Evolutionary conservation across 2,797 vertebrate genomes (phyloP).

Genomic region (Tapirus indicus): DNA sequence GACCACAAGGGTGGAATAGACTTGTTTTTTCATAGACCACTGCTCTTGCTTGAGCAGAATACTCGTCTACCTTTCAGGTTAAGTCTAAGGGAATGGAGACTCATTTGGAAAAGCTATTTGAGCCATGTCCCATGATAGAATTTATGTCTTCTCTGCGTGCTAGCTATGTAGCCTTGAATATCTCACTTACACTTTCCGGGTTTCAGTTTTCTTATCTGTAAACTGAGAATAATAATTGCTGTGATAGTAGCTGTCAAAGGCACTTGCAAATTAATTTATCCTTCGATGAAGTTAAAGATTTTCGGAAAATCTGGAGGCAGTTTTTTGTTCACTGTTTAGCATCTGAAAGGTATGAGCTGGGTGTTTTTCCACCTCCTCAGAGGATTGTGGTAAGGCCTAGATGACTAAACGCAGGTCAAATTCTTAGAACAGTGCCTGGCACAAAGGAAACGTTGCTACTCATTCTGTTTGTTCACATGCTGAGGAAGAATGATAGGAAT

Average conservation of each 20-base stretch:
- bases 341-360: not conserved
- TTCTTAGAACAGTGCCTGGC: not conserved
- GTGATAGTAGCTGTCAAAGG: constrained; percentile 73
- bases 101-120: not conserved
- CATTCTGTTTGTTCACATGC: not conserved
- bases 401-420: not conserved
- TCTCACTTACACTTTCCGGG: not conserved
- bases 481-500: not conserved
- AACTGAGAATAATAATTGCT: not conserved
- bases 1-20: not conserved
- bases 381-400: not conserved
- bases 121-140: rapidly evolving
- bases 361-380: not conserved
- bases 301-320: constrained; percentile 46
- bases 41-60: not conserved
- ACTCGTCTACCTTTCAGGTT: not conserved
- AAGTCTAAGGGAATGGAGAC: not conserved
- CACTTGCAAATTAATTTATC: constrained; percentile 83
- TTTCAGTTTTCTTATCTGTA: not conserved
- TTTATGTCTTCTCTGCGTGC: not conserved
- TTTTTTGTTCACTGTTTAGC: not conserved
- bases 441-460: not conserved
- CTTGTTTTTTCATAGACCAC: not conserved
- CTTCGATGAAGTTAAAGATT: constrained; percentile 83
- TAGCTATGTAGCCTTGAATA: not conserved